These are phyloP conservation scores for Melipona beecheii DNA, from an alignment of 2,888 invertebrate genomes.

Conservation along the genomic window DNA sequence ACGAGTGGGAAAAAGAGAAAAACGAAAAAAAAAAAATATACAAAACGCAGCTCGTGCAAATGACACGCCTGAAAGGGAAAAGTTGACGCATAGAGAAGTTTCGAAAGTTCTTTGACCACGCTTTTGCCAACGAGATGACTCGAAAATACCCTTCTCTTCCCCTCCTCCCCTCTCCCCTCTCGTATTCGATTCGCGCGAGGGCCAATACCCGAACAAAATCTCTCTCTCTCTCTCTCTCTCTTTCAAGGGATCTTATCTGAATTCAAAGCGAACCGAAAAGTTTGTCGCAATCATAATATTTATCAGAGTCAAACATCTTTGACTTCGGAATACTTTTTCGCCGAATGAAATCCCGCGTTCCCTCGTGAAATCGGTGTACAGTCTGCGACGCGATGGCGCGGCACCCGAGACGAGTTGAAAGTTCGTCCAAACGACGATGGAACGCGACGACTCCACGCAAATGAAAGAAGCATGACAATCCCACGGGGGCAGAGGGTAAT, in stretches of 20 bases:
- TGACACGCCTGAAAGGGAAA: slow-evolving; percentile 67
- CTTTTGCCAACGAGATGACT: slow-evolving; percentile 27
- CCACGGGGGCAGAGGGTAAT: no score
- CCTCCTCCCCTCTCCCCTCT: background rate
- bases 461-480: background rate
- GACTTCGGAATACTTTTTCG: slow-evolving; percentile 38
- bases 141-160: slow-evolving; percentile 18
- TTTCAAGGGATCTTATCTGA: slow-evolving; percentile 35
- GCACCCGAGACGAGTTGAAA: background rate
- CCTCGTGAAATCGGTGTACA: background rate
- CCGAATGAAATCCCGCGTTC: slow-evolving; percentile 43
- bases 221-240: slow-evolving; percentile 6
- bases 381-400: background rate
- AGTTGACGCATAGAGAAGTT: slow-evolving; percentile 60
- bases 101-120: slow-evolving; percentile 43
- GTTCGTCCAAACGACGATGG: no score
- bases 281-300: slow-evolving; percentile 50
- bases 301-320: slow-evolving; percentile 41
- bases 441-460: background rate
- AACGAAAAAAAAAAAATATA: background rate
- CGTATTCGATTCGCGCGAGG: slow-evolving; percentile 38
- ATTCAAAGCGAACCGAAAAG: slow-evolving; percentile 38
- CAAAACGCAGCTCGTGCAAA: slow-evolving; percentile 59
- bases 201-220: slow-evolving; percentile 30
- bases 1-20: background rate